Evolutionary conservation across 2,113 vertebrate genomes (phyloP).

Genomic region (Oryzias javanicus): DNA sequence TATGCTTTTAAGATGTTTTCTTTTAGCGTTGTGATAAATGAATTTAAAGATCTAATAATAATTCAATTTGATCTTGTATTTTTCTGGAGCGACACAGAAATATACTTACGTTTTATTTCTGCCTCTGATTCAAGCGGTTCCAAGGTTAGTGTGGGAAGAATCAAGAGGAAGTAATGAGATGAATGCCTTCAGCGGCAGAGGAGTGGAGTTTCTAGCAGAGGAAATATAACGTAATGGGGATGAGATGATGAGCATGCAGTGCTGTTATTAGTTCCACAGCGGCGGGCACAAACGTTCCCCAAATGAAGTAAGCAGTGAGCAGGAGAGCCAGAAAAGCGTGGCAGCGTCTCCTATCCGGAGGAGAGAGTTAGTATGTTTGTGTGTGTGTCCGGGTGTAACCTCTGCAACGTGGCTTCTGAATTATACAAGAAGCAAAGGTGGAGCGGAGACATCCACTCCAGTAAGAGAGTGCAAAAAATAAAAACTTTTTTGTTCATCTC

Average conservation of each 20-base stretch:
- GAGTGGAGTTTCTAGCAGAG: constrained; percentile 8
- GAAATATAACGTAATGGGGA: constrained; percentile 14
- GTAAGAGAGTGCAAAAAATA: constrained; percentile 1
- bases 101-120: constrained; percentile 13
- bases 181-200: constrained; percentile 28
- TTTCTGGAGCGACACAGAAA: neutral
- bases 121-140: constrained; percentile 18
- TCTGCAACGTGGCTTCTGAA: constrained; percentile 61
- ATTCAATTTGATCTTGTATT: constrained; percentile 10
- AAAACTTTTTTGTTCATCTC: neutral
- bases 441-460: constrained; percentile 20
- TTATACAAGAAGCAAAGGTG: constrained; percentile 50
- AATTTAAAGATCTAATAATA: constrained; percentile 27
- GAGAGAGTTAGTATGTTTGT: constrained; percentile 22
- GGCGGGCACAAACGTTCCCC: constrained; percentile 13
- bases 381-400: constrained; percentile 34
- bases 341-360: neutral
- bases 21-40: neutral
- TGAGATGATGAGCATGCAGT: constrained; percentile 6
- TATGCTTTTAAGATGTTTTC: neutral
- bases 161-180: constrained; percentile 19
- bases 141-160: constrained; percentile 39
- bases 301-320: constrained; percentile 6
- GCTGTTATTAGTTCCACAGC: constrained; percentile 26
- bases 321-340: constrained; percentile 6